Percentiles rank a stretch among this genome's conserved stretches.
These are phyloP conservation scores for Nemopilema nomurai DNA, from an alignment of 30 jellyfish, hydroid and myxozoan genomes.

Conservation along the genomic window DNA sequence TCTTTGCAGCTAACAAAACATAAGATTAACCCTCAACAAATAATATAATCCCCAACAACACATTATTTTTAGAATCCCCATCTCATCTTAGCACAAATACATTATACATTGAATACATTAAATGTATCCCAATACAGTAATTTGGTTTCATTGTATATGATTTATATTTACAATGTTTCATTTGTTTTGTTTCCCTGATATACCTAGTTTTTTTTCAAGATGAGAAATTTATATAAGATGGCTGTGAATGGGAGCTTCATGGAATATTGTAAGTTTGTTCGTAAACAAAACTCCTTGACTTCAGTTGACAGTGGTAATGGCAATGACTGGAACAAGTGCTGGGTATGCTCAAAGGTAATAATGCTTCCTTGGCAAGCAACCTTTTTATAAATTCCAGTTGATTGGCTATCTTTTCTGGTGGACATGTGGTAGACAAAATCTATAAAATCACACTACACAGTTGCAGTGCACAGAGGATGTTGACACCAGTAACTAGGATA, in stretches of 20 bases:
- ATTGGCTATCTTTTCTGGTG: background rate
- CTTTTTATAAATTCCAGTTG: background rate
- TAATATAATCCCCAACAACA: background rate
- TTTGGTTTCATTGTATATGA: background rate
- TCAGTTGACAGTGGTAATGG: conserved; percentile 1
- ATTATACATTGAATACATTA: background rate
- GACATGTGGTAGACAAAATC: background rate
- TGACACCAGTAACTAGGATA: background rate
- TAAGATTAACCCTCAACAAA: background rate
- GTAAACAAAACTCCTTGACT: background rate
- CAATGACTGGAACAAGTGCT: conserved; percentile 20
- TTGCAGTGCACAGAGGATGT: background rate
- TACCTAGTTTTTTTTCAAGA: background rate
- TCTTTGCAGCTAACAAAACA: background rate
- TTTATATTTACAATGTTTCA: background rate
- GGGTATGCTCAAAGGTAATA: conserved; percentile 14
- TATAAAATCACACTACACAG: background rate
- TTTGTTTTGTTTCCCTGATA: background rate
- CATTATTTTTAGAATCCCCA: background rate
- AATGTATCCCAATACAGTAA: background rate
- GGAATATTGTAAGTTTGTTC: conserved; percentile 14
- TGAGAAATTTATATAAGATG: conserved; percentile 13
- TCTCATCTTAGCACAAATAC: background rate
- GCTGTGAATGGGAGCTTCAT: conserved; percentile 19
- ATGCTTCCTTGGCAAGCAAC: conserved; percentile 4